phyloP scores from a whole-genome alignment of 2,113 vertebrate genomes.

The Gymnorhina tibicen region DNA sequence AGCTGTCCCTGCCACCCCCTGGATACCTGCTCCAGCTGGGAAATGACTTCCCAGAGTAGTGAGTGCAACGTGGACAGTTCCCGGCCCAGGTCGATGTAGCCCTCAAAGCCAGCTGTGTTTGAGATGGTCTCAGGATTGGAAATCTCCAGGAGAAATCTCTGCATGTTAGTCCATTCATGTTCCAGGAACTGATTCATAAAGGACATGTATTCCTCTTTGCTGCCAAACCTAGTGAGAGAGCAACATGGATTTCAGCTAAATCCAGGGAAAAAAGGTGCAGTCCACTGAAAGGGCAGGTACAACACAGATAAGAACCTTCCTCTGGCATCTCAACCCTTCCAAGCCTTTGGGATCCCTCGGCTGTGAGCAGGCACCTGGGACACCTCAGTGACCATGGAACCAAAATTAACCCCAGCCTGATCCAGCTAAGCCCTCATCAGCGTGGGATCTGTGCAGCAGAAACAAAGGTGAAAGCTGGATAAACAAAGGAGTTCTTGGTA shows the following conservation, averaged over 20 bases:
- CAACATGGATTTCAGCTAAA: background rate
- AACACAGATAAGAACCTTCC: background rate
- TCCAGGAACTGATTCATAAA: conserved; percentile 99
- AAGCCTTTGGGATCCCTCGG: background rate
- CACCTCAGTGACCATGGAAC: background rate
- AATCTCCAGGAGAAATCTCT: conserved; percentile 93
- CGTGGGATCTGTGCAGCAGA: background rate
- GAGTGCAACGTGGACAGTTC: conserved; percentile 94
- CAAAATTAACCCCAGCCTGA: background rate
- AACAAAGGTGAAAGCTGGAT: background rate
- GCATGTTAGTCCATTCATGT: conserved; percentile 97
- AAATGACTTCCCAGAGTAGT: conserved; percentile 90
- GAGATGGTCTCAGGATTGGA: conserved; percentile 96
- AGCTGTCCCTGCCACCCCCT: background rate
- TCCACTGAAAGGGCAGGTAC: background rate
- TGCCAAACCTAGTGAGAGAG: conserved; percentile 83
- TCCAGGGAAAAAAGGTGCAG: background rate
- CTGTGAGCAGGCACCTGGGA: background rate
- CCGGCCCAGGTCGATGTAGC: conserved; percentile 94
- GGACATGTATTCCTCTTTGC: conserved; percentile 98
- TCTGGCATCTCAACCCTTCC: background rate
- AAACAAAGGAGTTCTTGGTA: background rate
- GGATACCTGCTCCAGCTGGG: conserved; percentile 90
- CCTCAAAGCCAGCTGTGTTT: conserved; percentile 94
- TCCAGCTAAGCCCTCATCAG: background rate